These are phyloP conservation scores for Calidris pugnax DNA, from an alignment of 2,113 vertebrate genomes.

Conservation along the genomic window DNA sequence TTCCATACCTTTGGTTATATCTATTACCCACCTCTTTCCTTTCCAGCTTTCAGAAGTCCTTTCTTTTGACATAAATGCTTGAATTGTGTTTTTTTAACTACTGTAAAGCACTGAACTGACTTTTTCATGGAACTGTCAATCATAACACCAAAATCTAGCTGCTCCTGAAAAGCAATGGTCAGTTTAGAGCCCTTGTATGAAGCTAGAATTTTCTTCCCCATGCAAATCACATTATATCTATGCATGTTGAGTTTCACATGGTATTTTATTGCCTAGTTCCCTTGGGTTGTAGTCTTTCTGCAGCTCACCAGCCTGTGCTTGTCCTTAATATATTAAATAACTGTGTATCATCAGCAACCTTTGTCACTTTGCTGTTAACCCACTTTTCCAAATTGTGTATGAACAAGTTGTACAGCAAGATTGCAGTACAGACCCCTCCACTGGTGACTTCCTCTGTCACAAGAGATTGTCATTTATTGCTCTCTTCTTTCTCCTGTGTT, in stretches of 20 bases:
- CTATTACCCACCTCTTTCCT: not conserved
- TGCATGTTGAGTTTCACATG: not conserved
- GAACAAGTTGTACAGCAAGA: not conserved
- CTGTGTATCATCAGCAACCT: not conserved
- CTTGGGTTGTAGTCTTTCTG: not conserved
- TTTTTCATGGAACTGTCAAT: not conserved
- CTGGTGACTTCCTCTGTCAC: not conserved
- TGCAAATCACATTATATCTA: rapidly evolving
- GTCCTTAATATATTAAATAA: not conserved
- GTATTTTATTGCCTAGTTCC: not conserved
- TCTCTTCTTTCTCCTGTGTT: not conserved
- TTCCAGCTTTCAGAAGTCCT: not conserved
- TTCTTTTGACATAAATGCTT: not conserved
- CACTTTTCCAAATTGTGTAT: not conserved
- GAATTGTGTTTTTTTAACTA: not conserved
- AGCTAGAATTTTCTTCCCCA: not conserved
- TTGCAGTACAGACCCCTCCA: not conserved
- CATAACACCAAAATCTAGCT: not conserved
- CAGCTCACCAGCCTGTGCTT: not conserved
- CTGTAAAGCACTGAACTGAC: not conserved
- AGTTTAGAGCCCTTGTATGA: not conserved
- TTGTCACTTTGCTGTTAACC: not conserved
- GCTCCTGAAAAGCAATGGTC: not conserved
- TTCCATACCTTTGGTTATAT: not conserved
- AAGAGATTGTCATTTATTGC: not conserved